Evolutionary conservation across 1,140 invertebrate species (phyloP).

Genomic region (Asobara japonica): DNA sequence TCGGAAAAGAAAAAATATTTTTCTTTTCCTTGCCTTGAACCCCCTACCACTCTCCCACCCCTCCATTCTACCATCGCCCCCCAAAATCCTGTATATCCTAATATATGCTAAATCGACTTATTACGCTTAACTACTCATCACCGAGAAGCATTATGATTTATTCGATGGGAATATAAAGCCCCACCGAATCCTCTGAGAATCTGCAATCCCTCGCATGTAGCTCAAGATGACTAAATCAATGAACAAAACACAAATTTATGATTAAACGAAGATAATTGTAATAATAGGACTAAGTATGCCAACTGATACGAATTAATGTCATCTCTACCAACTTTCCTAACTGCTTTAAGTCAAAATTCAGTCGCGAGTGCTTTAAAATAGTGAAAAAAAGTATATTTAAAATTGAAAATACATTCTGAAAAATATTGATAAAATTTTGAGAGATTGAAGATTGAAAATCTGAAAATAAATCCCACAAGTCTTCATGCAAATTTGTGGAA

Average conservation of each 20-base stretch:
- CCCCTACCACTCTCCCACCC: too few species aligned
- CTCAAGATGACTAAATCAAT: not conserved
- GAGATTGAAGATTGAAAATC: too few species aligned
- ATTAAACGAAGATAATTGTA: constrained; percentile 2
- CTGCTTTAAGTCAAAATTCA: not conserved
- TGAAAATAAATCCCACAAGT: too few species aligned
- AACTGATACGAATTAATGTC: constrained; percentile 26
- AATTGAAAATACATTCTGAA: not conserved
- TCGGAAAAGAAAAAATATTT: too few species aligned
- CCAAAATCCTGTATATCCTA: too few species aligned
- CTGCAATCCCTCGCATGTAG: not conserved
- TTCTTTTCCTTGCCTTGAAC: not conserved
- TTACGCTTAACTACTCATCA: too few species aligned
- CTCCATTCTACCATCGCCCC: too few species aligned
- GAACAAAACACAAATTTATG: not conserved
- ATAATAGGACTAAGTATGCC: constrained; percentile 17
- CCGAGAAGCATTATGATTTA: too few species aligned
- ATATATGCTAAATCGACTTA: too few species aligned
- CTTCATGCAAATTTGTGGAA: too few species aligned
- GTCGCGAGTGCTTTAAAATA: not conserved
- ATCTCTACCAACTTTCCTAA: constrained; percentile 11
- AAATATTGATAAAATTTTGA: too few species aligned
- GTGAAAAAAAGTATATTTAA: not conserved
- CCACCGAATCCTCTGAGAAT: not conserved
- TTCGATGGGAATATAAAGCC: too few species aligned